Evolutionary conservation across 2,797 vertebrate species (phyloP).

Genomic region (Muscicapa striata): DNA sequence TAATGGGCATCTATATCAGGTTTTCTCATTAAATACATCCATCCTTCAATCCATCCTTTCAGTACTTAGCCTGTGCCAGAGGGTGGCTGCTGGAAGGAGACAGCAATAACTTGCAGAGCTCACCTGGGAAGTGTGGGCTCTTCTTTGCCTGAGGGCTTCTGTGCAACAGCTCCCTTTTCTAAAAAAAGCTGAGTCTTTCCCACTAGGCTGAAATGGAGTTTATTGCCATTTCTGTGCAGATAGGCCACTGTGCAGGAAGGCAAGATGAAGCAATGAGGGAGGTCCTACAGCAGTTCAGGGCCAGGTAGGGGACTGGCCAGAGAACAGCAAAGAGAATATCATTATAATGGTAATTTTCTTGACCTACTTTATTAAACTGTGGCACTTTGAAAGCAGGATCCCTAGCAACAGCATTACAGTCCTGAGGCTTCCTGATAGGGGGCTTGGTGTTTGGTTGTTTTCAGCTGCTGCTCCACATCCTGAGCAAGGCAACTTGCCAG

Average conservation of each 20-base stretch:
- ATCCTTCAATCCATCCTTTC: not conserved
- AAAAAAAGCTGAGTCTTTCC: not conserved
- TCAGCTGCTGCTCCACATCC: not conserved
- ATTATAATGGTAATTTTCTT: slow-evolving; percentile 36
- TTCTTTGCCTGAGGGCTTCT: not conserved
- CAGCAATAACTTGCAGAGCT: not conserved
- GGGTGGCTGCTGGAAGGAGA: not conserved
- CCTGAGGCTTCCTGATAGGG: not conserved
- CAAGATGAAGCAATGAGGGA: not conserved
- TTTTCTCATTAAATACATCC: not conserved
- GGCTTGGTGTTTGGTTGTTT: not conserved
- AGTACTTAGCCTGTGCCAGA: not conserved
- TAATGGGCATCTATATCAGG: not conserved
- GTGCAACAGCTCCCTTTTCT: not conserved
- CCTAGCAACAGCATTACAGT: slow-evolving; percentile 14
- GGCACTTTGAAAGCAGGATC: not conserved
- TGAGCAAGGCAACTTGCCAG: not conserved
- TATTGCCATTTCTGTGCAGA: not conserved
- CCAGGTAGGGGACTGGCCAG: not conserved
- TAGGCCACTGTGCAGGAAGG: not conserved
- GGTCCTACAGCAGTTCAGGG: not conserved
- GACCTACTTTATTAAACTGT: not conserved
- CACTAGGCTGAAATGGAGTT: not conserved
- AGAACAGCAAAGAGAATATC: not conserved
- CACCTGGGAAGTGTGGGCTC: not conserved